Evolutionary conservation across 2,888 invertebrate genomes (phyloP).

Genomic region (Zhengitettix transpicula): DNA sequence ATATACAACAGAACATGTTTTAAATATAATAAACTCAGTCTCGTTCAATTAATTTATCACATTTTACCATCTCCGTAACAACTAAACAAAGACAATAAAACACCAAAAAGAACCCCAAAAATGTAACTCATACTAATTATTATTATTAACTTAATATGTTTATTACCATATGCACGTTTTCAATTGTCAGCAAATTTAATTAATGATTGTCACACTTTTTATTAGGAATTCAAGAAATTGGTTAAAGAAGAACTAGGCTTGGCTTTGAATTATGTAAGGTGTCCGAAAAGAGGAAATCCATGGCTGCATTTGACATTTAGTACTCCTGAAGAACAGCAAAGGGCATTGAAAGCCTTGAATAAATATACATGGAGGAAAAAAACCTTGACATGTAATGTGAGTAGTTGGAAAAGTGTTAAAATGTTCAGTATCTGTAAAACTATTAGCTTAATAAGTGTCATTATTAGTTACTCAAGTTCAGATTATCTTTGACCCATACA

Average conservation of each 20-base stretch:
- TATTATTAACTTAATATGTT: no score
- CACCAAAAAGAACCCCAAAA: no score
- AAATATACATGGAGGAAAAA: constrained; percentile 21
- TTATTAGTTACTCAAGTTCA: background rate
- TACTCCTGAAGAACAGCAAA: constrained; percentile 26
- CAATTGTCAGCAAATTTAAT: no score
- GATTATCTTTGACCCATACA: background rate
- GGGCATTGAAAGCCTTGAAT: constrained; percentile 22
- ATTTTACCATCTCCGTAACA: no score
- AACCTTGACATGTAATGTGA: constrained; percentile 21
- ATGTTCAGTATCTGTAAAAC: background rate
- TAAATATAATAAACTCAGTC: no score
- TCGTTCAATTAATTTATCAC: no score
- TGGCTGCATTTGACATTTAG: constrained; percentile 21
- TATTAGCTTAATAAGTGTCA: background rate
- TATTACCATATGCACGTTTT: no score
- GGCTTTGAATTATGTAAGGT: constrained; percentile 27
- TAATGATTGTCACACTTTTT: background rate
- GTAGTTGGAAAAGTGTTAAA: constrained; percentile 1
- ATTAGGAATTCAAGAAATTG: constrained; percentile 29
- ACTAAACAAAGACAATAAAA: no score
- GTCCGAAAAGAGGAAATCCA: constrained; percentile 19
- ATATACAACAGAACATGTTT: no score
- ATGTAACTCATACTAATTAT: no score
- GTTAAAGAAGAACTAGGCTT: constrained; percentile 21